Evolutionary conservation across 1,140 invertebrate genomes (phyloP).

Genomic region (Portunus trituberculatus): DNA sequence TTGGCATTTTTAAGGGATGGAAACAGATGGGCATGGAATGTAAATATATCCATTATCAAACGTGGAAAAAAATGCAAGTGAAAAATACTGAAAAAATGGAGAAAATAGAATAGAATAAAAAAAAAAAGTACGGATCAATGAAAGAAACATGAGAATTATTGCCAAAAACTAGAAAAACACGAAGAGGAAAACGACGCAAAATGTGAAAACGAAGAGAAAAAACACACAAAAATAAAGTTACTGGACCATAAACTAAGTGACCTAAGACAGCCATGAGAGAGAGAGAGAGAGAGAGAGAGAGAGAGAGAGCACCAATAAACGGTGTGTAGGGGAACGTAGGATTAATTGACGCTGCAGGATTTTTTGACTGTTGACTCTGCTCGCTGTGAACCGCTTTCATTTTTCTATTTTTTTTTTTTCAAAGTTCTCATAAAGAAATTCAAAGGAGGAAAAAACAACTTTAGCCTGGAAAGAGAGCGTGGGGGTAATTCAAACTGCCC

Average conservation of each 20-base stretch:
- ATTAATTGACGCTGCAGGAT: background rate
- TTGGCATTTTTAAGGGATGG: background rate
- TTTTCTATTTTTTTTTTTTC: background rate
- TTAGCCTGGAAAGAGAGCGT: background rate
- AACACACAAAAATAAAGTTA: background rate
- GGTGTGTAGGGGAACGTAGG: constrained; percentile 8
- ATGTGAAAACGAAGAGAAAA: background rate
- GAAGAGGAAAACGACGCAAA: background rate
- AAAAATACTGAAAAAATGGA: background rate
- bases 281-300: constrained; percentile 36
- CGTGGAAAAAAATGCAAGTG: background rate
- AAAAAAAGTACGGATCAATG: background rate
- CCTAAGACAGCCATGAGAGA: background rate
- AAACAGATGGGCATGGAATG: background rate
- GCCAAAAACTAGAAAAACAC: background rate
- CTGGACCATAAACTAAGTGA: background rate
- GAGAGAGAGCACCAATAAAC: background rate
- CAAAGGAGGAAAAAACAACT: background rate
- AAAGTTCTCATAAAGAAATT: background rate
- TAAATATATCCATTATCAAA: background rate
- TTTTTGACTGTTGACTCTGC: background rate
- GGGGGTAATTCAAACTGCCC: background rate
- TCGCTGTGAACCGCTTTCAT: background rate
- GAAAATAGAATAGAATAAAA: background rate
- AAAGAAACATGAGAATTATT: background rate